Conservation (phyloP, 2,888 invertebrate species). For the Drosophila parthenogenetica region DNA sequence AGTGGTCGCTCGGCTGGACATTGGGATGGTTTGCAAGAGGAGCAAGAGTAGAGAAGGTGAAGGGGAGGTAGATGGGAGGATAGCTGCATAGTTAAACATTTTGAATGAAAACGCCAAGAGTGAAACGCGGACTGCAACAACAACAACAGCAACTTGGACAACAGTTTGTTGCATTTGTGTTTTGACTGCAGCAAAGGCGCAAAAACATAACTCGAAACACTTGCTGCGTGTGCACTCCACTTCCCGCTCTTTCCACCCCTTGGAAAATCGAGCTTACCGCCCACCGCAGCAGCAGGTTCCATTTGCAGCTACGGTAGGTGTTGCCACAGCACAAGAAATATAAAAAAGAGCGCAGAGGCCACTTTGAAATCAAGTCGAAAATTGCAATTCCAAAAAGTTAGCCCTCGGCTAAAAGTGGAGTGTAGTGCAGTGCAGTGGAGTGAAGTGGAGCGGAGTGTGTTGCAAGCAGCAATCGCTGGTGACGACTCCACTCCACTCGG, state of each 20-base stretch:
- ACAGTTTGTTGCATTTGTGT: conserved; percentile 47
- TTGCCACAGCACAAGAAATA: conserved; percentile 49
- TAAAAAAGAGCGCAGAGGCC: conserved; percentile 45
- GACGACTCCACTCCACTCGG: conserved; percentile 49
- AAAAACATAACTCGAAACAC: conserved; percentile 82
- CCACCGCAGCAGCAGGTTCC: conserved; percentile 69
- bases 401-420: conserved; percentile 68
- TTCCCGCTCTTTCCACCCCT: neutral
- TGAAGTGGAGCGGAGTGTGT: conserved; percentile 28
- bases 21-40: conserved; percentile 7
- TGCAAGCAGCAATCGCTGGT: conserved; percentile 26
- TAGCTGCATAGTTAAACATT: conserved; percentile 72
- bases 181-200: conserved; percentile 73
- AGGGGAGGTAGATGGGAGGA: conserved; percentile 5
- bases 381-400: conserved; percentile 80
- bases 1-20: conserved; percentile 77
- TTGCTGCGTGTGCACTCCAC: conserved; percentile 64
- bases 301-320: conserved; percentile 71
- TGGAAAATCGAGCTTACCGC: conserved; percentile 36
- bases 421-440: conserved; percentile 20
- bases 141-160: conserved; percentile 18
- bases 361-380: conserved; percentile 79
- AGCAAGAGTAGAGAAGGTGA: neutral
- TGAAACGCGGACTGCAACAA: conserved; percentile 51
- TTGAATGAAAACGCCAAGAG: conserved; percentile 78